Base-by-base conservation (phyloP, 2,888 invertebrate species). In the Trimorus sp. region DNA sequence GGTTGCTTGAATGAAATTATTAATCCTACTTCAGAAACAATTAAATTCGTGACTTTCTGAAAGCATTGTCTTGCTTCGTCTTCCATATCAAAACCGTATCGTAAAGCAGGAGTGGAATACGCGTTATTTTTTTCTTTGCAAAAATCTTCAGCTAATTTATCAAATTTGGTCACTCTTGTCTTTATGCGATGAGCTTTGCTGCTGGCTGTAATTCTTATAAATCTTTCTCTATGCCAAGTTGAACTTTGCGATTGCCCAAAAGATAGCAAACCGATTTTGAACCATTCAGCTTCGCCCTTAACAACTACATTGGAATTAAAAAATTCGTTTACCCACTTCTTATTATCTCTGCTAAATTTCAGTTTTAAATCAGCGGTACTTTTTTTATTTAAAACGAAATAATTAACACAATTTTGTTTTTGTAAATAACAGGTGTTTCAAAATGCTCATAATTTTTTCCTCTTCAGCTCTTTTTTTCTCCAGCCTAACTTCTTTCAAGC, bases 161-260 rank as follows among this genome's bases (percentile, higher is more conserved):
- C 56, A 26, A 45, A 68, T 45, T 68, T 45, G 7, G 3, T 12
- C 9, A 12, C 4, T 56, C 68, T 54, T 7, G 38, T 59, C 49
- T 26, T 48, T 4, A 69, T 58, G 14, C n/a, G 15, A 8, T 69
- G 69, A 14, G 58, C 69, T n/a, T 48, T 26, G 26, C 5, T 15
- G 49, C 42, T 54, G 4, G 42, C 40, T 37, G 45, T 69, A 11
- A 58, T 69, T 14, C 48, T 2, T 0, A 54, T 58, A 16, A 6
- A 69, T 12, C 58, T 40, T 48, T 69, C 58, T 68, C 56, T 54
- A 37, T 54, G 53, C 66, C 66, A 68, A 7, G 14, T 53, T 11
- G 54, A 68, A 45, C 26, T 40, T n/a, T 40, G 15, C 12, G 66
- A 68, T 45, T 68, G 16, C 0, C 45, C n/a, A 1, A 53, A 11